Conservation (phyloP, 2,888 invertebrate species). For the Caenorhabditis afra region DNA sequence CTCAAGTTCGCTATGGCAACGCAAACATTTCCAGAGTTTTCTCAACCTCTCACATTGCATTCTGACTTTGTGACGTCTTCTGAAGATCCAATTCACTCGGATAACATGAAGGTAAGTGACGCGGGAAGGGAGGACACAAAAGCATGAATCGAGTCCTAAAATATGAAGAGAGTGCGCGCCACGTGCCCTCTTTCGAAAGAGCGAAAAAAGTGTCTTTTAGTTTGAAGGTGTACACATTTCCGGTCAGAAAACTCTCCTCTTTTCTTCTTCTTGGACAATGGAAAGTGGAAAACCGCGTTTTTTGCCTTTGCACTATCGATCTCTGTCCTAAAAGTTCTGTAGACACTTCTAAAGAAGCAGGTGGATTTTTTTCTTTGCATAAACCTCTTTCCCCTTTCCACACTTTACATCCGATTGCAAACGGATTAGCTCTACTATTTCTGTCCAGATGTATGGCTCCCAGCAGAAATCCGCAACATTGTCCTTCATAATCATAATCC, state of each 20-base stretch:
- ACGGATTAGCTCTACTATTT: neutral
- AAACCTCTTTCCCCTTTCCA: neutral
- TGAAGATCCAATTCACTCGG: no score
- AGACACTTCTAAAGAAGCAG: conserved; percentile 11
- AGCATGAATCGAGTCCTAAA: neutral
- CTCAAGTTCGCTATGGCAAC: conserved; percentile 2
- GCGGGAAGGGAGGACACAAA: neutral
- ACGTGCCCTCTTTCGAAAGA: conserved; percentile 16
- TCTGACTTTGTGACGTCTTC: no score
- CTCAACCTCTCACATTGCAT: no score
- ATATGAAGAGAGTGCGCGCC: neutral
- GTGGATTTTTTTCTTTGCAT: neutral
- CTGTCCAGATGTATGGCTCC: neutral
- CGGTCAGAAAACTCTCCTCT: conserved; percentile 13
- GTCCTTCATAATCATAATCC: neutral
- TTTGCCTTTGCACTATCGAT: conserved; percentile 22
- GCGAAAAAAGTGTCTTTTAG: conserved; percentile 9
- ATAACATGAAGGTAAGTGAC: no score
- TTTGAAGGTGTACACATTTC: conserved; percentile 31
- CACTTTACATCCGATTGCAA: neutral
- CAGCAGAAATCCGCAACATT: neutral
- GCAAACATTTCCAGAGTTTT: neutral
- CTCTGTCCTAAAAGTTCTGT: conserved; percentile 13
- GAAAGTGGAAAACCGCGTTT: neutral
- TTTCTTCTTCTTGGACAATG: conserved; percentile 8